Conservation (phyloP, 1,140 invertebrate genomes). For the Penaeus vannamei region DNA sequence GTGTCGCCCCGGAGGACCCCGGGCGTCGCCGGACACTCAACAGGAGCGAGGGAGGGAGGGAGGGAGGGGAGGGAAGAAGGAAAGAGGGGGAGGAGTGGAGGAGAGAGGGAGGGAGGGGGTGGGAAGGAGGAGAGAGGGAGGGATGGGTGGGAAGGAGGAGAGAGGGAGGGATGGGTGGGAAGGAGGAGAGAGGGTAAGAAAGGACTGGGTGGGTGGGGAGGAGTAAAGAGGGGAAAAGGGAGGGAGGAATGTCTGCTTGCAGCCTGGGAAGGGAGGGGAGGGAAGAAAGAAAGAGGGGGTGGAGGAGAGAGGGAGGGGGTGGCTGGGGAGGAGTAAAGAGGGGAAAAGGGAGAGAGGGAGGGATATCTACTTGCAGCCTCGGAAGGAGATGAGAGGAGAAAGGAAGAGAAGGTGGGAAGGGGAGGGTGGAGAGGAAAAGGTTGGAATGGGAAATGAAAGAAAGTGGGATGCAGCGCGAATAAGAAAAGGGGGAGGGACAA, state of each 20-base stretch:
- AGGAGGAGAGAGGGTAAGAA: background rate
- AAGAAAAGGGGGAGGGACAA: too few relatives aligned
- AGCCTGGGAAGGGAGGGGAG: background rate
- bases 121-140: background rate
- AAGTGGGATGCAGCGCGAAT: too few relatives aligned
- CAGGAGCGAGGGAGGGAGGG: background rate
- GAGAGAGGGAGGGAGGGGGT: background rate
- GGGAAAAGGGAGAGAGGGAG: too few relatives aligned
- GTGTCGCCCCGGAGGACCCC: too few relatives aligned
- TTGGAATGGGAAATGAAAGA: too few relatives aligned
- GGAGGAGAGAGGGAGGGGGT: background rate
- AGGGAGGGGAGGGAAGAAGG: background rate
- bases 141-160: too few relatives aligned
- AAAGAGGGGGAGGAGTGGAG: background rate
- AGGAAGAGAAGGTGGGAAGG: too few relatives aligned
- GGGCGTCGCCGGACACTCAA: too few relatives aligned
- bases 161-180: background rate
- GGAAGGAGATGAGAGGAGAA: too few relatives aligned
- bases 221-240: background rate
- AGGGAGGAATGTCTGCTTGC: background rate
- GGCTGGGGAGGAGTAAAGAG: background rate
- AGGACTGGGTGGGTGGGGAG: background rate
- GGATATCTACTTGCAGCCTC: too few relatives aligned
- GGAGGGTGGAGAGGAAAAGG: too few relatives aligned
- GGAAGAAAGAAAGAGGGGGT: background rate